Evolutionary conservation across 2,797 vertebrate species (phyloP).

Genomic region (Capromys pilorides): DNA sequence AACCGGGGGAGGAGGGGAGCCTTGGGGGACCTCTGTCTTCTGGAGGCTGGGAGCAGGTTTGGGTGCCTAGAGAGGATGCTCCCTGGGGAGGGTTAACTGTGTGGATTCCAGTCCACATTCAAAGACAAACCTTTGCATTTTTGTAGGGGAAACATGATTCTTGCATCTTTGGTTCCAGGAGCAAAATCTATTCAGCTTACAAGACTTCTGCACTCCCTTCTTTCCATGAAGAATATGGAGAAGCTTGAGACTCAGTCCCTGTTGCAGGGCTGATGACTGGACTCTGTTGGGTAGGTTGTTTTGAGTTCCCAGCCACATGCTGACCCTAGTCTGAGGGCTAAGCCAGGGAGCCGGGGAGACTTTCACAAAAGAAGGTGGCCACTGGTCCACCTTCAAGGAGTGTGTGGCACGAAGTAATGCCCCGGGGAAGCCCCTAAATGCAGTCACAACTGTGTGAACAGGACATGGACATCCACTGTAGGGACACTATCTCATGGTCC

Average conservation of each 20-base stretch:
- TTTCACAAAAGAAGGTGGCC: neutral
- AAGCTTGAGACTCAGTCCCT: neutral
- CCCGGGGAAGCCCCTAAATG: neutral
- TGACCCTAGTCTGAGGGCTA: neutral
- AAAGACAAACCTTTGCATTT: neutral
- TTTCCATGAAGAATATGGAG: neutral
- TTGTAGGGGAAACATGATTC: neutral
- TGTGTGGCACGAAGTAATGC: neutral
- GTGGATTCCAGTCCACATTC: fast-evolving
- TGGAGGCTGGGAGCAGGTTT: neutral
- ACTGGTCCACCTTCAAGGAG: neutral
- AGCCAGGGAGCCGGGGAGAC: neutral
- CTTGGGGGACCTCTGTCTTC: neutral
- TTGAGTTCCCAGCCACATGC: neutral
- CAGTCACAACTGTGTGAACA: neutral
- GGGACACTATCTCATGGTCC: neutral
- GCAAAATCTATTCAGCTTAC: neutral
- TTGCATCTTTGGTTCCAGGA: neutral
- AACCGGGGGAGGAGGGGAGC: neutral
- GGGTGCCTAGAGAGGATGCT: neutral
- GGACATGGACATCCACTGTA: neutral
- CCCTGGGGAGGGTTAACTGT: neutral
- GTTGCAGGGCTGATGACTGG: neutral
- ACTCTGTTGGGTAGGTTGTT: neutral
- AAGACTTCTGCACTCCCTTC: no score